Conservation (phyloP, 30 jellyfish, hydroid and myxozoan species). For the Aurelia aurita complex sp. Pacific region DNA sequence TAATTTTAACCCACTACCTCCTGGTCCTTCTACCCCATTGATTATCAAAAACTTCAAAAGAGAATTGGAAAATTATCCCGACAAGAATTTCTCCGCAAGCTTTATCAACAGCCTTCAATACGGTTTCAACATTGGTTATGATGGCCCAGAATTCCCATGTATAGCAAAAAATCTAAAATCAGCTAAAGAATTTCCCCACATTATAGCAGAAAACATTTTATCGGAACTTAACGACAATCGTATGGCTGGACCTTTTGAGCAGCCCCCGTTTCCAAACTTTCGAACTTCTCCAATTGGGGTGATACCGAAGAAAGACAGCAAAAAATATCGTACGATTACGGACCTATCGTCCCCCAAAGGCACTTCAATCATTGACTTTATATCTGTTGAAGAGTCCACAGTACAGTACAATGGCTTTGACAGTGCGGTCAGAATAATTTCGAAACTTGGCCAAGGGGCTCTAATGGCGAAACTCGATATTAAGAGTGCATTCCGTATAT, state of each 20-base stretch:
- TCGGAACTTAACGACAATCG: background rate
- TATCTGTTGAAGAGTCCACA: constrained; percentile 1
- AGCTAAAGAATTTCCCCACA: background rate
- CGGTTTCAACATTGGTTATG: constrained; percentile 23
- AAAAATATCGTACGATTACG: background rate
- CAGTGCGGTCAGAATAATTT: constrained; percentile 16
- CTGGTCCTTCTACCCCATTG: no score
- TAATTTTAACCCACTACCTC: no score
- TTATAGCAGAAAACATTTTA: background rate
- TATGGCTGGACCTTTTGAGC: constrained; percentile 24
- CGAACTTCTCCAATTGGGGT: constrained; percentile 33
- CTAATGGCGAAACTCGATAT: constrained; percentile 48
- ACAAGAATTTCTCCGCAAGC: no score
- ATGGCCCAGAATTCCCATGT: background rate
- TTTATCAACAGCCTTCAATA: background rate
- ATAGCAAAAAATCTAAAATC: background rate
- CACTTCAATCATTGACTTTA: constrained; percentile 31
- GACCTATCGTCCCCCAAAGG: constrained; percentile 57
- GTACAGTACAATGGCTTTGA: constrained; percentile 39
- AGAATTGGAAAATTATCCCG: no score
- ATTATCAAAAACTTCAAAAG: no score
- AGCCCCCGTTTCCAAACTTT: constrained; percentile 15
- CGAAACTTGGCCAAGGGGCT: constrained; percentile 24
- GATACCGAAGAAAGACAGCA: constrained; percentile 21
- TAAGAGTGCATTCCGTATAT: constrained; percentile 51